Evolutionary conservation across 2,797 vertebrate genomes (phyloP).

Genomic region (Danio kyathit): DNA sequence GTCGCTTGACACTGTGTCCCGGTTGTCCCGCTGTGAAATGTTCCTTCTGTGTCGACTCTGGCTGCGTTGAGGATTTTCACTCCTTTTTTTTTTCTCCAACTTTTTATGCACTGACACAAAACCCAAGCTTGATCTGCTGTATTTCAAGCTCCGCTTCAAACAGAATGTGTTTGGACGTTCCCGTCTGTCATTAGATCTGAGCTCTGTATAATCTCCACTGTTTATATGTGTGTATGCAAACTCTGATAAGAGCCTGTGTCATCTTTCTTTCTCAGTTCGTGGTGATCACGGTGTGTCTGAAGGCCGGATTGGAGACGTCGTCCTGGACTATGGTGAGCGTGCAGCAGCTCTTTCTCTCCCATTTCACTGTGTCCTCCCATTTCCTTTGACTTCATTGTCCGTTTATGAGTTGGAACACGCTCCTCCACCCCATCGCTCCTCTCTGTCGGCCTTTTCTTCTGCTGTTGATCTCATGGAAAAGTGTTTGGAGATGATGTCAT

Average conservation of each 20-base stretch:
- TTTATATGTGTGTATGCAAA: slow-evolving; percentile 26
- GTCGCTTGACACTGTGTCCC: slow-evolving; percentile 32
- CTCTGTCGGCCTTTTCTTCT: slow-evolving; percentile 5
- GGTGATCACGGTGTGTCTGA: slow-evolving; percentile 98
- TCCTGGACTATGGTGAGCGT: slow-evolving; percentile 96
- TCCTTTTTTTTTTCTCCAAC: not conserved
- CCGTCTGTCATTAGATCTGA: slow-evolving; percentile 9
- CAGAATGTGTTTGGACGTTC: slow-evolving; percentile 21
- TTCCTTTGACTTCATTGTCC: slow-evolving; percentile 58
- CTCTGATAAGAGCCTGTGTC: slow-evolving; percentile 21
- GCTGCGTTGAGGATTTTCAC: slow-evolving; percentile 8
- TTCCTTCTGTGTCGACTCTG: slow-evolving; percentile 27
- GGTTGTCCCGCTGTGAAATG: slow-evolving; percentile 32
- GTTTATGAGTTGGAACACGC: slow-evolving; percentile 54
- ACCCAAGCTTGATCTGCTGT: slow-evolving; percentile 12
- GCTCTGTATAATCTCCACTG: slow-evolving; percentile 4
- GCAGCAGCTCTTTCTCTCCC: slow-evolving; percentile 12
- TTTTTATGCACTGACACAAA: slow-evolving; percentile 11
- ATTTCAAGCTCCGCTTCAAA: slow-evolving; percentile 29
- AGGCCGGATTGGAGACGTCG: slow-evolving; percentile 96
- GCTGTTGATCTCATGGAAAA: slow-evolving; percentile 11
- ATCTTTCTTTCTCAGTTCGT: slow-evolving; percentile 87
- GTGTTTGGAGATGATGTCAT: slow-evolving; percentile 18
- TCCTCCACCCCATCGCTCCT: not conserved
- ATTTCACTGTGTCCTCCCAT: slow-evolving; percentile 53